These are phyloP conservation scores for Gasteruption jaculator DNA, from an alignment of 2,888 invertebrate genomes.

Conservation along the genomic window DNA sequence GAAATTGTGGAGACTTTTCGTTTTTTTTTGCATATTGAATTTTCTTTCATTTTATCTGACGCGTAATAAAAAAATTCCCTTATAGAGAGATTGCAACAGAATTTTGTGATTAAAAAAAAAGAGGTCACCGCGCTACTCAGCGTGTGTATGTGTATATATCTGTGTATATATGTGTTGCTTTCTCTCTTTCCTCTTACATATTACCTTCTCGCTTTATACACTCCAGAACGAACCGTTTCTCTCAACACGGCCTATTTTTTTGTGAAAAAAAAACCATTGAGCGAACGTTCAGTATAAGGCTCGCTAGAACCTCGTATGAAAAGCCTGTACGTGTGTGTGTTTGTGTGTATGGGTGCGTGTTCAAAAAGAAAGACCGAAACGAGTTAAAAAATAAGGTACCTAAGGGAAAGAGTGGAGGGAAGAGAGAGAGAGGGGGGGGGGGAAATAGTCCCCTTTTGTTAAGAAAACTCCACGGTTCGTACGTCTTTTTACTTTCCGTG, in stretches of 20 bases:
- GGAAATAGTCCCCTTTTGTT: constrained; percentile 31
- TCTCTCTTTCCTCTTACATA: constrained; percentile 8
- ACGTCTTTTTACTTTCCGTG: constrained; percentile 10
- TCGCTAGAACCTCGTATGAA: constrained; percentile 18
- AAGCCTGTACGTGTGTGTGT: constrained; percentile 21
- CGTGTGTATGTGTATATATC: no score
- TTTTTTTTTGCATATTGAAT: no score
- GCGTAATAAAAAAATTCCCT: no score
- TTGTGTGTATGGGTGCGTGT: no score
- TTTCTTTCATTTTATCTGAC: no score
- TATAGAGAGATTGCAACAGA: no score
- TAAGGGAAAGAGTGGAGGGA: constrained; percentile 18
- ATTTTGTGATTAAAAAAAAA: no score
- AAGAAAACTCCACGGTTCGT: constrained; percentile 22
- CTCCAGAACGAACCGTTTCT: constrained; percentile 16
- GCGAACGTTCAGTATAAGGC: no score
- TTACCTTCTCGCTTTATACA: constrained; percentile 12
- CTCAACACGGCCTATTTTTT: constrained; percentile 34
- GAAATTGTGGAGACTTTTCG: no score
- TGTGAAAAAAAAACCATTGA: constrained; percentile 25
- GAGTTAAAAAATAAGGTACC: constrained; percentile 13
- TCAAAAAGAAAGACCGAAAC: constrained; percentile 10
- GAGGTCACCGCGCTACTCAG: no score
- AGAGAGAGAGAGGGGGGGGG: not conserved
- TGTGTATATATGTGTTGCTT: not conserved